Base-by-base conservation (phyloP, 1,140 invertebrate genomes). In the Rhizoglyphus robini region DNA sequence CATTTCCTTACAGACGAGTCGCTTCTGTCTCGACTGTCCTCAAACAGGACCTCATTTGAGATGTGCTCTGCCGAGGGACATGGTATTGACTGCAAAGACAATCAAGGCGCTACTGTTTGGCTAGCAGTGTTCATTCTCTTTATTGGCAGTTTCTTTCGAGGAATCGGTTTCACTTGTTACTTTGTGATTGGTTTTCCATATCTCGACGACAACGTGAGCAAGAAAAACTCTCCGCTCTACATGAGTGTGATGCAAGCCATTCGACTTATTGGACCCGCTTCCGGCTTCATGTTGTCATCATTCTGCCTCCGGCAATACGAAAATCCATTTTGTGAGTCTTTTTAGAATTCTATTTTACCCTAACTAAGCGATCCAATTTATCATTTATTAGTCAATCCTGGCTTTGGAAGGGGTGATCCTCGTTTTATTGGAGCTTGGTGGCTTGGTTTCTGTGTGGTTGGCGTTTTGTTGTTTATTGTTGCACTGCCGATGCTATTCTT, bases 1-100 rank as follows among this genome's bases (percentile, higher is more conserved):
- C 85, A 57, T 88, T 85, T 1, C 78, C 87, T 46, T 85, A 87
- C 73, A 87, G 87, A 71, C 88, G 2, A 11, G 4, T 20, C 27
- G 20, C 30, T 59, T 27, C 3, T 31, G 31, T 5, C 54, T 3
- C 11, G 15, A 20, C 8, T 13, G 2, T 27, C 4, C 5, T 11
- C 57, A 4, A 59, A 60, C 36, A 29, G 29, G 13, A 60, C 15
- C n/a, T 3, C 15, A n/a, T 60, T 32, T 2, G 3, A 60, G 36
- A 34, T 60, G 58, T 60, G 58, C 29, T 51, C 48, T 11, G 54
- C 51, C 13, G 46, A 36, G 25, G 32, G 13, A 1, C 61, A 23
- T n/a, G 11, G 18, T 29, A 62, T 47, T 13, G 47, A 58, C 23
- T 67, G 49, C 47, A 20, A 5, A 23, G 31, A 60, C 23, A 38